A percentile compares a stretch with the other conserved stretches of the same genome.
phyloP scores from a whole-genome alignment of 1,140 invertebrate genomes.

The Arion vulgaris region DNA sequence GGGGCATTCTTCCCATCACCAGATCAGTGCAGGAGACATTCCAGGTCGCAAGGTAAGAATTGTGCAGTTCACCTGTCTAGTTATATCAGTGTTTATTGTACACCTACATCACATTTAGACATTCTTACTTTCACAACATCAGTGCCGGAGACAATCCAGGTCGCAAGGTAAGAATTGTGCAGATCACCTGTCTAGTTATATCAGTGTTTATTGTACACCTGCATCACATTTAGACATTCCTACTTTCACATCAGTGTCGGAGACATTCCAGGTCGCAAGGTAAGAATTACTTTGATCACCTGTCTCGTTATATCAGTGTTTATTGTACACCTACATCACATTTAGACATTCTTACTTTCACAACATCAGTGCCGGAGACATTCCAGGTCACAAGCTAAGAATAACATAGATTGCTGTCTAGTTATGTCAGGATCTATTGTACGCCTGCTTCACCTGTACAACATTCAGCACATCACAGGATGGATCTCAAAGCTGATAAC shows the following conservation, averaged over 20 bases:
- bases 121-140: constrained; percentile 46
- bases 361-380: constrained; percentile 48
- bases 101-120: constrained; percentile 45
- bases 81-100: constrained; percentile 10
- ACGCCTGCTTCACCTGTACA: constrained; percentile 47
- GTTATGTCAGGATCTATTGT: neutral
- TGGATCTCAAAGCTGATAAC: constrained; percentile 40
- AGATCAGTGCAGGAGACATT: constrained; percentile 49
- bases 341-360: constrained; percentile 45
- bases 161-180: constrained; percentile 35
- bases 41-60: constrained; percentile 40
- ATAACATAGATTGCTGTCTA: neutral
- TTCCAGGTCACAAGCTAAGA: constrained; percentile 41
- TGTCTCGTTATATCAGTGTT: too few species aligned
- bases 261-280: constrained; percentile 45
- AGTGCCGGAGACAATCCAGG: constrained; percentile 45
- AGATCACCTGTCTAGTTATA: too few species aligned
- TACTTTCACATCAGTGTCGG: constrained; percentile 47
- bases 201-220: constrained; percentile 36
- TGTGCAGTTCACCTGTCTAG: too few species aligned
- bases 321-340: constrained; percentile 43
- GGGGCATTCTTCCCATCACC: constrained; percentile 45
- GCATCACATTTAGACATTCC: constrained; percentile 41
- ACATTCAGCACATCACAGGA: constrained; percentile 45
- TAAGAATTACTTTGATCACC: neutral